A percentile compares a stretch with the other conserved stretches of the same genome.
phyloP scores from a whole-genome alignment of 64 coral and sea anemone genomes.

The Stichodactyla helianthus region DNA sequence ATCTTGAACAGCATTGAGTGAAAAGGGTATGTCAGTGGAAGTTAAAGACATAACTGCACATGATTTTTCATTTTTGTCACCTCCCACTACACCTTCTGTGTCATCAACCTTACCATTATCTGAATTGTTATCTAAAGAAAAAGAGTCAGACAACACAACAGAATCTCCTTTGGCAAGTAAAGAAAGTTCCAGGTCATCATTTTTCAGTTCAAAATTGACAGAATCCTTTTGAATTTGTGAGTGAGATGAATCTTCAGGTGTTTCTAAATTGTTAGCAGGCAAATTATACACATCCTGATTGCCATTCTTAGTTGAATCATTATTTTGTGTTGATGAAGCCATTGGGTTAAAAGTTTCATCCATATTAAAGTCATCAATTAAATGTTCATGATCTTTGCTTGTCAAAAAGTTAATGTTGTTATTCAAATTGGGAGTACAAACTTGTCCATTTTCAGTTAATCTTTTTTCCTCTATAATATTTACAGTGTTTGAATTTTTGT shows the following conservation, averaged over 20 bases:
- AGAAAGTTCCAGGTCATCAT: not conserved
- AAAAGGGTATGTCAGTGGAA: not conserved
- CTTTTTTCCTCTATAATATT: not conserved
- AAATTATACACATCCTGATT: not conserved
- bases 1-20: not conserved
- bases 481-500: not conserved
- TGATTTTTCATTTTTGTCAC: not conserved
- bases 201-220: not conserved
- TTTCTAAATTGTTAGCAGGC: not conserved
- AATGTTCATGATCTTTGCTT: not conserved
- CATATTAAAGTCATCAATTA: not conserved
- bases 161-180: not conserved
- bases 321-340: not conserved
- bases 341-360: not conserved
- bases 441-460: not conserved
- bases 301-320: not conserved
- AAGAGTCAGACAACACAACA: not conserved
- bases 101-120: not conserved
- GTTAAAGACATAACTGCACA: not conserved
- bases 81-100: not conserved
- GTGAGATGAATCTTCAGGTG: not conserved
- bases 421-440: not conserved
- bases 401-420: not conserved
- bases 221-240: not conserved
- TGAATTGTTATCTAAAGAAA: not conserved